Evolutionary conservation across 2,888 invertebrate species (phyloP).

Genomic region (Orthosia incerta): DNA sequence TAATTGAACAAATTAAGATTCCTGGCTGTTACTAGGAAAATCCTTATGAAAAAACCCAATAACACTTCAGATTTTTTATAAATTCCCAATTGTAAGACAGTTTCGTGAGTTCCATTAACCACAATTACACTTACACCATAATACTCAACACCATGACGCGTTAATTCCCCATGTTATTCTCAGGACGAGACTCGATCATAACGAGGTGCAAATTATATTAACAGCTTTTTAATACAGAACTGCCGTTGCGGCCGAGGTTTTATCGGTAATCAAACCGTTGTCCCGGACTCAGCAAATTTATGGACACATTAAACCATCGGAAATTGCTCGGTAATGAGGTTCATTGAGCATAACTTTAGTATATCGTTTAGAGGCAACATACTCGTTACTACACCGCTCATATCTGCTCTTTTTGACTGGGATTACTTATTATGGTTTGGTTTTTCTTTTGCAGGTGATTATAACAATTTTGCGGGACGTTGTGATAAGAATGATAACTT

Average conservation of each 20-base stretch:
- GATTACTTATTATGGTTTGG: neutral
- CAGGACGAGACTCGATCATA: constrained; percentile 66
- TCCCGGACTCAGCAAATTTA: constrained; percentile 77
- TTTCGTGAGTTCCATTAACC: neutral
- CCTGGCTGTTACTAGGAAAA: no score
- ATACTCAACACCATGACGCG: neutral
- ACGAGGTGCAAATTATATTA: constrained; percentile 84
- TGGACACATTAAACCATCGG: constrained; percentile 77
- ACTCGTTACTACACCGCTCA: constrained; percentile 38
- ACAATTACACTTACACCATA: constrained; percentile 2
- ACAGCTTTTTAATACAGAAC: constrained; percentile 79
- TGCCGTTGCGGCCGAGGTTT: constrained; percentile 77
- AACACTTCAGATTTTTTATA: neutral
- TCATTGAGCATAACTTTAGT: constrained; percentile 68
- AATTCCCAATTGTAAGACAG: neutral
- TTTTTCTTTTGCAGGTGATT: neutral
- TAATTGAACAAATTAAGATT: no score
- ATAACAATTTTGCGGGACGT: no score
- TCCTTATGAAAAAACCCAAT: neutral
- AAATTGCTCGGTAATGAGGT: constrained; percentile 74
- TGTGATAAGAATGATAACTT: no score
- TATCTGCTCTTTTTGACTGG: constrained; percentile 34
- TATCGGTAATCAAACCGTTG: constrained; percentile 82
- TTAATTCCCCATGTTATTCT: constrained; percentile 66
- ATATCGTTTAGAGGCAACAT: constrained; percentile 65